Conservation (phyloP, 2,113 vertebrate genomes). For the Chloebia gouldiae region DNA sequence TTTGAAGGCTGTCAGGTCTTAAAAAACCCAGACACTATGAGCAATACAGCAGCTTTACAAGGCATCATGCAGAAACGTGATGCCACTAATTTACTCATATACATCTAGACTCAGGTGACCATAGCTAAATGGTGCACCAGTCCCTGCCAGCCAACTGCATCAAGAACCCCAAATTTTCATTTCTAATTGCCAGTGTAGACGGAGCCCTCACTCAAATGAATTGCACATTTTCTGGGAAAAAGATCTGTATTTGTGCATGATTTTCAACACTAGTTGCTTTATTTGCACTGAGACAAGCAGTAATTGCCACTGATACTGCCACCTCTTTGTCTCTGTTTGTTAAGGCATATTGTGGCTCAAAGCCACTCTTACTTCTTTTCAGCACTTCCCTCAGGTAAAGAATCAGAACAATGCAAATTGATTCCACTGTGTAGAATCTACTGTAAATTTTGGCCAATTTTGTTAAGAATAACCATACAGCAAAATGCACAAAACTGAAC, state of each 20-base stretch:
- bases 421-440: neutral
- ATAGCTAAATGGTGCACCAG: neutral
- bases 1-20: neutral
- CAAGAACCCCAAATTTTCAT: neutral
- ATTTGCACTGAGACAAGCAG: neutral
- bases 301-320: neutral
- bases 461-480: neutral
- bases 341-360: neutral
- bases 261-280: neutral
- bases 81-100: neutral
- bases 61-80: neutral
- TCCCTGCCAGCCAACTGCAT: rapidly evolving
- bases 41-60: neutral
- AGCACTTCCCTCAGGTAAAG: neutral
- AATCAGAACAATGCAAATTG: neutral
- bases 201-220: neutral
- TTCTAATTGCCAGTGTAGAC: neutral
- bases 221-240: neutral
- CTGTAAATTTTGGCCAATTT: neutral
- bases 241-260: neutral
- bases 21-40: neutral
- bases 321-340: neutral
- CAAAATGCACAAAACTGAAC: neutral
- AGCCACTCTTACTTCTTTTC: neutral
- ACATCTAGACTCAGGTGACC: neutral